Conservation (phyloP, 2,797 vertebrate species). For the Hippocampus kuda region DNA sequence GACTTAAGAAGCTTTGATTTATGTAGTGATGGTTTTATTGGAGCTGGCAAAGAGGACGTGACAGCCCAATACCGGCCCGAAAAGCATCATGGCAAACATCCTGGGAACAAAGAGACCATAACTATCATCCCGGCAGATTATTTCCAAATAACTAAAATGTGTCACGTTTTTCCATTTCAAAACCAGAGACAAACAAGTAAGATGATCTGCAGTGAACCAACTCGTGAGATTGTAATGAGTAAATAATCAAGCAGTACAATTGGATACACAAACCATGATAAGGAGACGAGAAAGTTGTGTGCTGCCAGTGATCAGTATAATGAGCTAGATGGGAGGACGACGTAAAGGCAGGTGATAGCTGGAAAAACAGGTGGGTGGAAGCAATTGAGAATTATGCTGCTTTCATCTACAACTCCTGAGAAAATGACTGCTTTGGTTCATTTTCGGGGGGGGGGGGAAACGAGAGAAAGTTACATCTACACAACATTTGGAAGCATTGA, state of each 20-base stretch:
- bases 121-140: constrained; percentile 34
- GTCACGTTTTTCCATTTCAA: too few species aligned
- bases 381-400: neutral
- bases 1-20: constrained; percentile 46
- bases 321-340: neutral
- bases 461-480: constrained; percentile 39
- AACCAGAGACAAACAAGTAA: too few species aligned
- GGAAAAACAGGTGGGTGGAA: constrained; percentile 1
- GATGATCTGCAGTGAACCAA: too few species aligned
- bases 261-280: neutral
- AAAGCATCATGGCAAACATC: constrained; percentile 40
- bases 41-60: constrained; percentile 44
- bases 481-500: constrained; percentile 44
- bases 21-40: constrained; percentile 53
- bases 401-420: neutral
- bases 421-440: neutral
- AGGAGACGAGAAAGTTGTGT: neutral
- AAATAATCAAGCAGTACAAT: too few species aligned
- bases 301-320: neutral
- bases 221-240: too few species aligned
- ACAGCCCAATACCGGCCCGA: constrained; percentile 39
- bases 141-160: too few species aligned
- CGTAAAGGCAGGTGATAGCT: neutral
- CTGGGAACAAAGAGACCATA: constrained; percentile 40
- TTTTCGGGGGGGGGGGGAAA: constrained; percentile 34